A percentile compares a stretch with the other conserved stretches of the same genome.
phyloP scores from a whole-genome alignment of 2,888 invertebrate genomes.

The Trachelus troglodyta region DNA sequence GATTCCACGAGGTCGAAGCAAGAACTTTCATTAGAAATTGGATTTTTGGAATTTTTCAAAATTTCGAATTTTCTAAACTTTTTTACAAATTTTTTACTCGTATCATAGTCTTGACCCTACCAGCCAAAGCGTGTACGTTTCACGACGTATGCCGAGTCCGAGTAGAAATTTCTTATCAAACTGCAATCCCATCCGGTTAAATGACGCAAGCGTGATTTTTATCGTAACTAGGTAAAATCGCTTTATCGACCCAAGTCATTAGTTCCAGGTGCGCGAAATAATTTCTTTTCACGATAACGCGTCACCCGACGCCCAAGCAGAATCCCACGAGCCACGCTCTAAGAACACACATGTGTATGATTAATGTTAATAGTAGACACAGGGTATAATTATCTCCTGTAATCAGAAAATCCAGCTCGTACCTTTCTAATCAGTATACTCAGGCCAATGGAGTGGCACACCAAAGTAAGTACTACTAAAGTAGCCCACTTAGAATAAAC shows the following conservation, averaged over 20 bases:
- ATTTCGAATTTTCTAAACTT: neutral
- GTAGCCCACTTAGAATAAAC: neutral
- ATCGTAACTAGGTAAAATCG: neutral
- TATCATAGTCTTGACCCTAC: neutral
- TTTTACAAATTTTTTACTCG: neutral
- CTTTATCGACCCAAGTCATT: neutral
- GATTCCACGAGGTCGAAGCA: neutral
- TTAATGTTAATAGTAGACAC: conserved; percentile 38
- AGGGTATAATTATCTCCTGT: conserved; percentile 40
- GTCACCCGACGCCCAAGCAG: neutral
- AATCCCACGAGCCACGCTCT: neutral
- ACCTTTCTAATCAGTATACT: conserved; percentile 35
- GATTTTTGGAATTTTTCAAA: too few species aligned
- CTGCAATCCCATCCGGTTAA: neutral
- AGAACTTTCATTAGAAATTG: neutral
- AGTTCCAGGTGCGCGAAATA: neutral
- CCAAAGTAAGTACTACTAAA: neutral
- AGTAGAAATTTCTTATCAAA: neutral
- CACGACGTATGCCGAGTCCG: neutral
- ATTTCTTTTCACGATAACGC: neutral
- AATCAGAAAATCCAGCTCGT: conserved; percentile 42
- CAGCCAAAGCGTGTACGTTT: neutral
- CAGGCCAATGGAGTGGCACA: neutral
- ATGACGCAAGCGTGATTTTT: neutral
- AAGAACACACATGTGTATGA: conserved; percentile 34